Evolutionary conservation across 2,888 invertebrate species (phyloP).

Genomic region (Pedicia rivosa): DNA sequence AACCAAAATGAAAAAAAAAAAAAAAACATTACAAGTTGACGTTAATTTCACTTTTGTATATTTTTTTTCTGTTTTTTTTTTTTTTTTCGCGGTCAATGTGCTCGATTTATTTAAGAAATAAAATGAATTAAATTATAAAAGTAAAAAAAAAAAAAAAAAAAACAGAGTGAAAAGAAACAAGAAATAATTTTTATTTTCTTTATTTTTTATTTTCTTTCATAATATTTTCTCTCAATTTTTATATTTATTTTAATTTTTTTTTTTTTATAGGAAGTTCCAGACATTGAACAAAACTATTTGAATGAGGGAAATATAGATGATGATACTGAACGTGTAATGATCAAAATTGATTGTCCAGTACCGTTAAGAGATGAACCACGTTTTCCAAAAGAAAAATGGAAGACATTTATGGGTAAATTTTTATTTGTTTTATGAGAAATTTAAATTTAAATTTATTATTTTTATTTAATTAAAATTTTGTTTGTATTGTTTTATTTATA

Average conservation of each 20-base stretch:
- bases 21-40: too few species aligned
- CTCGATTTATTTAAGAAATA: too few species aligned
- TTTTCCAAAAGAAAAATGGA: conserved; percentile 73
- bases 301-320: not conserved
- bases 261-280: not conserved
- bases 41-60: too few species aligned
- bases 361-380: conserved; percentile 56
- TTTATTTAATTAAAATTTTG: conserved; percentile 3
- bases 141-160: too few species aligned
- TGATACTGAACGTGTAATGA: conserved; percentile 28
- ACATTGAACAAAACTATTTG: not conserved
- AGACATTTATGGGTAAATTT: conserved; percentile 40
- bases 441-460: conserved; percentile 23
- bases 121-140: too few species aligned
- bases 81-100: too few species aligned
- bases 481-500: conserved; percentile 25
- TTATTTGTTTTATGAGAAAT: too few species aligned
- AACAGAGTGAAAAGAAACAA: too few species aligned
- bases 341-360: conserved; percentile 47
- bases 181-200: not conserved
- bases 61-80: too few species aligned
- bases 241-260: not conserved
- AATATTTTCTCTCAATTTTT: conserved; percentile 2
- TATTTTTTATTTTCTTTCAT: conserved; percentile 1
- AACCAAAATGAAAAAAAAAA: too few species aligned